These are phyloP conservation scores for Congeria kusceri DNA, from an alignment of 2,888 invertebrate species.

Conservation along the genomic window DNA sequence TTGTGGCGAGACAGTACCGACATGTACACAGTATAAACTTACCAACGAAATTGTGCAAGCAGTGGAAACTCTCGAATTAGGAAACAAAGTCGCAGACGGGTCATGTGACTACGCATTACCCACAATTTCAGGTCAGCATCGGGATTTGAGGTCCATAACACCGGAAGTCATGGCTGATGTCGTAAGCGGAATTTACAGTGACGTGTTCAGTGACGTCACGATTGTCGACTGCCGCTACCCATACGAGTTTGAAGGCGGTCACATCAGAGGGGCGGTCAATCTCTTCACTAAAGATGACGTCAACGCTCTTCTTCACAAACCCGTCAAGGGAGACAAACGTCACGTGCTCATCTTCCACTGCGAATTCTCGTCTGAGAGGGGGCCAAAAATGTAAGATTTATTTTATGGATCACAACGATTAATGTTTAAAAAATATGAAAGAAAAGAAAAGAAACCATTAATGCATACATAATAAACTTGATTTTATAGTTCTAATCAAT, in stretches of 20 bases:
- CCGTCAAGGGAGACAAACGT: conserved; percentile 21
- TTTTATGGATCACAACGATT: too few species aligned
- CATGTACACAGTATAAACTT: too few species aligned
- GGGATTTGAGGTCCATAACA: conserved; percentile 78
- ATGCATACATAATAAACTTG: too few species aligned
- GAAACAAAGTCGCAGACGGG: too few species aligned
- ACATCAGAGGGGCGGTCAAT: conserved; percentile 41
- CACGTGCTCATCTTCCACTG: conserved; percentile 61
- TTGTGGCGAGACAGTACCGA: too few species aligned
- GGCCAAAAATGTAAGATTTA: conserved; percentile 47
- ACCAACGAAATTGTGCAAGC: conserved; percentile 29
- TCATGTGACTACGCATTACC: conserved; percentile 69
- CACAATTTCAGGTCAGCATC: conserved; percentile 69
- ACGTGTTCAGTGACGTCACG: conserved; percentile 16
- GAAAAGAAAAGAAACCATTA: too few species aligned
- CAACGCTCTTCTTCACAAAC: conserved; percentile 17
- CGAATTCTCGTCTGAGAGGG: conserved; percentile 56
- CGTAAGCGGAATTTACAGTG: conserved; percentile 24
- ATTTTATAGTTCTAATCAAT: too few species aligned
- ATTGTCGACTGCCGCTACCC: conserved; percentile 49
- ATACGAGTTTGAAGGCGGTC: conserved; percentile 44
- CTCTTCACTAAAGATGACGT: conserved; percentile 45
- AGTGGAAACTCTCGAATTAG: too few species aligned
- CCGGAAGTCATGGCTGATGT: conserved; percentile 60
- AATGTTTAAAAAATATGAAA: too few species aligned